Evolutionary conservation across 2,888 invertebrate species (phyloP).

Genomic region (Stenotaenia linearis): DNA sequence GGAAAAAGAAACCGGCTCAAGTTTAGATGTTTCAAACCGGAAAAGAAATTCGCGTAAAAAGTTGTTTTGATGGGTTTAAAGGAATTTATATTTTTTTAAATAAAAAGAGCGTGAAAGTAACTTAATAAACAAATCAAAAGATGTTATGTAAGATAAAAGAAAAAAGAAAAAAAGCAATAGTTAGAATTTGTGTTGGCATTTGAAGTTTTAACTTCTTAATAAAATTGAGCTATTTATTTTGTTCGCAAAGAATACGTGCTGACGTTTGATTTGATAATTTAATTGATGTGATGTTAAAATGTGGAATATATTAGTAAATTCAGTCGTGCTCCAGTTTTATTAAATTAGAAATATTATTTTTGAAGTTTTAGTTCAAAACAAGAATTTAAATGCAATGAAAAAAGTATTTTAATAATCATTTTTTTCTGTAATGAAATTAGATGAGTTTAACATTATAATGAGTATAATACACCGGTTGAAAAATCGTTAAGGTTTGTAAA

Average conservation of each 20-base stretch:
- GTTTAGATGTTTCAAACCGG: neutral
- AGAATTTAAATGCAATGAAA: too few species aligned
- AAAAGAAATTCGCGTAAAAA: neutral
- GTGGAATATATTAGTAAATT: neutral
- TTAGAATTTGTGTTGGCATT: neutral
- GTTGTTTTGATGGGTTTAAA: neutral
- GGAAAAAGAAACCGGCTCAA: neutral
- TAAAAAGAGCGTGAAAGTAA: neutral
- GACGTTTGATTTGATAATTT: neutral
- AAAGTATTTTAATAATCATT: too few species aligned
- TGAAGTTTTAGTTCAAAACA: too few species aligned
- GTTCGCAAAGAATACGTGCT: neutral
- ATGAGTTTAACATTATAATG: too few species aligned
- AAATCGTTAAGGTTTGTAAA: constrained; percentile 3
- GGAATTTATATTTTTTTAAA: neutral
- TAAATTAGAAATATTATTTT: neutral
- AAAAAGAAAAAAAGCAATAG: neutral
- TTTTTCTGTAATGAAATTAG: neutral
- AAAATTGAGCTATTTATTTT: neutral
- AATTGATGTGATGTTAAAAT: neutral
- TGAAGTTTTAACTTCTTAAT: neutral
- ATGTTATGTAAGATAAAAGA: neutral
- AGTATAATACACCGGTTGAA: neutral
- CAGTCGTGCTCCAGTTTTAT: neutral
- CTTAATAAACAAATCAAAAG: neutral